A percentile compares a stretch with the other conserved stretches of the same genome.
These are phyloP conservation scores for Heliornis fulica DNA, from an alignment of 2,113 vertebrate genomes.

Conservation along the genomic window DNA sequence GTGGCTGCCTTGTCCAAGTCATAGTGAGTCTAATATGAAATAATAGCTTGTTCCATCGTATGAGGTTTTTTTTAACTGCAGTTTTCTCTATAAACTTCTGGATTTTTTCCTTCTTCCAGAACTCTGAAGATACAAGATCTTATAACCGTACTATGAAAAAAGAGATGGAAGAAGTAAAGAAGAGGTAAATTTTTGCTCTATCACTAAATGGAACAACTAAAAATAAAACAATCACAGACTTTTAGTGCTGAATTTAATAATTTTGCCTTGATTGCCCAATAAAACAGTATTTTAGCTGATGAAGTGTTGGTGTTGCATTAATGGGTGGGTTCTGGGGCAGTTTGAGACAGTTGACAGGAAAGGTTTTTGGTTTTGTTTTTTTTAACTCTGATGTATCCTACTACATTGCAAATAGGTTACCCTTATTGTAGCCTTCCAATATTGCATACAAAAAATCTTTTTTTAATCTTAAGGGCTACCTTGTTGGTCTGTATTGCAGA, in stretches of 20 bases:
- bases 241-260: neutral
- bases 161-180: constrained; percentile 5
- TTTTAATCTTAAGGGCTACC: neutral
- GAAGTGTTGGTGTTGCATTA: neutral
- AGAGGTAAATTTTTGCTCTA: constrained; percentile 63
- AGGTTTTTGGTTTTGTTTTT: neutral
- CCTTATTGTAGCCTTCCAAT: neutral
- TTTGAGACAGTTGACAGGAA: neutral
- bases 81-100: neutral
- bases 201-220: neutral
- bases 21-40: neutral
- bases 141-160: neutral
- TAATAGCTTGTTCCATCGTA: neutral
- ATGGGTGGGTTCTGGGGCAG: neutral
- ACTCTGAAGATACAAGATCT: constrained; percentile 26
- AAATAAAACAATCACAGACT: neutral
- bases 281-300: neutral
- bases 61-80: neutral
- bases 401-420: neutral
- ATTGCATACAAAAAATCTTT: neutral
- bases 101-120: constrained; percentile 54
- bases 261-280: neutral
- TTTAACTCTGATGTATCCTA: neutral
- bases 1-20: neutral
- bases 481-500: neutral